Base-by-base conservation (phyloP, 2,797 vertebrate genomes). In the Helicolenus hilgendorfi region DNA sequence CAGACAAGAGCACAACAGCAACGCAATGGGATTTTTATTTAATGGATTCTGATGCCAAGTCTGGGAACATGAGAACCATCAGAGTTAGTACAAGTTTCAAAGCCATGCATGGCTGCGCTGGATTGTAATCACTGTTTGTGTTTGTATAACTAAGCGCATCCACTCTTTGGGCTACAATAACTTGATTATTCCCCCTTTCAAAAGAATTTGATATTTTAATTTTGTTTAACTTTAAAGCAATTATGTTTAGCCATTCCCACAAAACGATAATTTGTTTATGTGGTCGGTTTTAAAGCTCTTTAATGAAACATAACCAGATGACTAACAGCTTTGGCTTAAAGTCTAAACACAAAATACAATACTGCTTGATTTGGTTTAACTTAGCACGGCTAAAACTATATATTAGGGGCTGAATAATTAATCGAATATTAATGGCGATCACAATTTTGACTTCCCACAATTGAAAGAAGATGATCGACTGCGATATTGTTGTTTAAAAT, bases 31-130 rank as follows among this genome's bases (percentile, higher is more conserved):
- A 84, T 92, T 89, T 55, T 91, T 79, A 90, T 90, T 90, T 93
- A 95, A 95, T 96, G 83, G 77, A 88, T 93, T 93, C 79, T 92
- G 92, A 95, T 88, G 91, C 88, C 90, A 81, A 81, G 83, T 91
- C 83, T 74, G 73, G 45, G 65, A 87, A 80, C 79, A 89, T 79
- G 71, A 91, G 85, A 84, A 59, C 67, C 70, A 87, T 89, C 84
- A 81, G 56, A 77, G 76, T 92, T 89, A 77, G 92, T 84, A 59
- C 26, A 79, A 68, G 68, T 90, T 92, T 92, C 64, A 74, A 77
- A 92, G 83, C 45, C 56, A 84, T 29, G 71, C 79, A 85, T 64
- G 69, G 81, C 60, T 83, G 81, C 53, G 58, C 86, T 45, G 35
- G 71, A 53, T 33, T 75, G n/a, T 77, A 72, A 68, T 90, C 67